phyloP scores from a whole-genome alignment of 2,797 vertebrate genomes.

The Enteromius thamalakanensis region DNA sequence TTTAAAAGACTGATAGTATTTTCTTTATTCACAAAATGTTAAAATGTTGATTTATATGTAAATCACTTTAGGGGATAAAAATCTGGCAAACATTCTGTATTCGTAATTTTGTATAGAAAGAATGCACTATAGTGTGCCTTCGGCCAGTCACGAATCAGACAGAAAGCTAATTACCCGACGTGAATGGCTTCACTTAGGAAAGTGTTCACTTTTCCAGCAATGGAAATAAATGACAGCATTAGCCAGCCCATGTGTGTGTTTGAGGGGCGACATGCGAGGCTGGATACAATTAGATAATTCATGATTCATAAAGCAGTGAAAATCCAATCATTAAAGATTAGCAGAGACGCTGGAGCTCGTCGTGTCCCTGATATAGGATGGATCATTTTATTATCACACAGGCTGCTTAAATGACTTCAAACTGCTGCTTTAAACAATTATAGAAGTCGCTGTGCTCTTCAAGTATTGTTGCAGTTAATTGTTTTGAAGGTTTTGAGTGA shows the following conservation, averaged over 20 bases:
- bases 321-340: conserved; percentile 72
- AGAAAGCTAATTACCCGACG: conserved; percentile 68
- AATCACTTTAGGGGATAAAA: background rate
- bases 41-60: background rate
- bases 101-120: background rate
- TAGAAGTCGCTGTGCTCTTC: conserved; percentile 50
- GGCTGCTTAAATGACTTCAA: conserved; percentile 26
- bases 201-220: conserved; percentile 39
- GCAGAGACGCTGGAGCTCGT: conserved; percentile 54
- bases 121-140: background rate
- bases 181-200: conserved; percentile 61
- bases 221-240: conserved; percentile 58
- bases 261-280: conserved; percentile 28
- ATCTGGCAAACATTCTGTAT: background rate
- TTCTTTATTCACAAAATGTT: background rate
- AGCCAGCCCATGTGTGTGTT: conserved; percentile 7
- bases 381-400: conserved; percentile 67
- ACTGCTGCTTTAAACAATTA: conserved; percentile 58
- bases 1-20: background rate
- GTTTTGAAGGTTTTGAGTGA: background rate
- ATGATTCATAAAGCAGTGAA: conserved; percentile 61
- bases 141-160: background rate
- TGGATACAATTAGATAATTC: conserved; percentile 53
- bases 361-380: conserved; percentile 43
- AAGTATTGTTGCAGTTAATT: background rate